Evolutionary conservation across 1,140 invertebrate species (phyloP).

Genomic region (Matsumurasca onukii): DNA sequence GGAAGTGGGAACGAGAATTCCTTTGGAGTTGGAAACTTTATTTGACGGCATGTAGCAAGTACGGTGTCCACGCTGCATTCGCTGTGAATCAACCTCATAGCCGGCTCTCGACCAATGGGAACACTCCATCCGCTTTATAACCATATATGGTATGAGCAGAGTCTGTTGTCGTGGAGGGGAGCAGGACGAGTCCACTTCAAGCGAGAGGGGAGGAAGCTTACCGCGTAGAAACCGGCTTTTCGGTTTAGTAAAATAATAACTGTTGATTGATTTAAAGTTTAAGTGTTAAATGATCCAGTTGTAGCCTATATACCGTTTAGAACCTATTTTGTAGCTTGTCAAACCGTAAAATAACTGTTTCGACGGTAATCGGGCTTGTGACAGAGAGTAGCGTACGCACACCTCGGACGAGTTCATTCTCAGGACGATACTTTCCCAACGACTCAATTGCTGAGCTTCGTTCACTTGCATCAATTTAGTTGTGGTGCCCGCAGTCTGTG

Average conservation of each 20-base stretch:
- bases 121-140: conserved; percentile 64
- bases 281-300: too few relatives aligned
- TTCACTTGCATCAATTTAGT: conserved; percentile 40
- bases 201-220: conserved; percentile 18
- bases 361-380: too few relatives aligned
- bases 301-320: too few relatives aligned
- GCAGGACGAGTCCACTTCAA: conserved; percentile 14
- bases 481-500: conserved; percentile 34
- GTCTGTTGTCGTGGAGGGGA: conserved; percentile 45
- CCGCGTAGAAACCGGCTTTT: conserved; percentile 34
- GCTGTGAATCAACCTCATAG: conserved; percentile 35
- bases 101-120: conserved; percentile 59
- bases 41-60: neutral
- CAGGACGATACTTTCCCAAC: conserved; percentile 40
- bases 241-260: conserved; percentile 7
- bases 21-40: too few relatives aligned
- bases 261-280: too few relatives aligned
- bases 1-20: too few relatives aligned
- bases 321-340: too few relatives aligned
- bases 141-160: conserved; percentile 74
- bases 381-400: conserved; percentile 35
- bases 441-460: conserved; percentile 34
- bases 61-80: conserved; percentile 29
- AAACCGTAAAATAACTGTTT: too few relatives aligned
- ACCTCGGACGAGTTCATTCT: conserved; percentile 48